A percentile compares a stretch with the other conserved stretches of the same genome.
Conservation (phyloP, 2,113 vertebrate species). For the Pterocles orientalis region DNA sequence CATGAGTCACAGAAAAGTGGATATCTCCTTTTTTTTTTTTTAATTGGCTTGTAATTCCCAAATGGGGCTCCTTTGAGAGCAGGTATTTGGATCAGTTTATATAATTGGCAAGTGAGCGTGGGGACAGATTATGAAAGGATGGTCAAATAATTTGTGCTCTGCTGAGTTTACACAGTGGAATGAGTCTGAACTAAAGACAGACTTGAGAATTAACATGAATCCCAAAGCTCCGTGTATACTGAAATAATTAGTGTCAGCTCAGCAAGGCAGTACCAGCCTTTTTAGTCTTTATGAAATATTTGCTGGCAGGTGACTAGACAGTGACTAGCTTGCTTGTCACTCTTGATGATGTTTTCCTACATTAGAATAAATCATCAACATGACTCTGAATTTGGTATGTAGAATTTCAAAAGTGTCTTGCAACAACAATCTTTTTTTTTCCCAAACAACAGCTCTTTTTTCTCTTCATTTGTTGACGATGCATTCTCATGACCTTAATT, state of each 20-base stretch:
- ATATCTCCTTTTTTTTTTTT: not conserved
- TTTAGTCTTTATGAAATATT: conserved; percentile 47
- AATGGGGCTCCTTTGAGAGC: conserved; percentile 21
- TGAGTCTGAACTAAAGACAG: conserved; percentile 68
- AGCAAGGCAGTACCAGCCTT: conserved; percentile 49
- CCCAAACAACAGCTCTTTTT: conserved; percentile 47
- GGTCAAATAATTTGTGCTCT: conserved; percentile 72
- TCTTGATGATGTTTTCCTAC: conserved; percentile 18
- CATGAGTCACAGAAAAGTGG: not conserved
- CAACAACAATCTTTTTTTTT: not conserved
- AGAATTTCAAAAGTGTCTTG: conserved; percentile 1
- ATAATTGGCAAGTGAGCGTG: conserved; percentile 52
- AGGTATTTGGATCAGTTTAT: conserved; percentile 67
- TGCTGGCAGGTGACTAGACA: conserved; percentile 52
- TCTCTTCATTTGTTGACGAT: conserved; percentile 59
- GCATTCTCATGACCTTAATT: conserved; percentile 62
- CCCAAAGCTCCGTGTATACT: conserved; percentile 60
- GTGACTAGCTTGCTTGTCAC: conserved; percentile 44
- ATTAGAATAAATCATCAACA: conserved; percentile 17
- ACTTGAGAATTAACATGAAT: conserved; percentile 68
- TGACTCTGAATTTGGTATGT: not conserved
- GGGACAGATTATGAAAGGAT: conserved; percentile 69
- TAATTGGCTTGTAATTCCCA: conserved; percentile 51
- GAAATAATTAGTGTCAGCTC: conserved; percentile 73
- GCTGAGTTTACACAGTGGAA: conserved; percentile 67